A percentile compares a stretch with the other conserved stretches of the same genome.
Evolutionary conservation across 2,113 vertebrate genomes (phyloP).

Genomic region (Tragelaphus scriptus): DNA sequence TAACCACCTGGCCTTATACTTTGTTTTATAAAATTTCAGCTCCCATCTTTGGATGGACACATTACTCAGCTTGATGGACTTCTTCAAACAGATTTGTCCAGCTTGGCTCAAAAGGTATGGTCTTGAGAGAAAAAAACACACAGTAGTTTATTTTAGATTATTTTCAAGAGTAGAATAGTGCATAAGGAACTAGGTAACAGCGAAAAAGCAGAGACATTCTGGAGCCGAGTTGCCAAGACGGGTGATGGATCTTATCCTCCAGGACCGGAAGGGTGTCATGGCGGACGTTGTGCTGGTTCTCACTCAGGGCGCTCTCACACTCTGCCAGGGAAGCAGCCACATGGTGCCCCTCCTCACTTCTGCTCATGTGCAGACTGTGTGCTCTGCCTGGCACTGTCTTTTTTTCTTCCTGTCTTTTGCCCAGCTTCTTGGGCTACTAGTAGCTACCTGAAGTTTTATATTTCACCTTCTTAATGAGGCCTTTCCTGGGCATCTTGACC

Average conservation of each 20-base stretch:
- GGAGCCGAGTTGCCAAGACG: background rate
- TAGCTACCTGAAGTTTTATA: background rate
- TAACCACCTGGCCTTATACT: background rate
- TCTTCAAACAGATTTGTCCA: conserved; percentile 86
- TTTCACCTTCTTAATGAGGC: background rate
- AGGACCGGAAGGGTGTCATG: rapidly evolving
- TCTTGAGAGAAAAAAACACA: background rate
- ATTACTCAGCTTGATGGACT: conserved; percentile 84
- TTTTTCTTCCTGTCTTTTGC: background rate
- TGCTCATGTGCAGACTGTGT: rapidly evolving
- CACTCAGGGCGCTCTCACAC: rapidly evolving
- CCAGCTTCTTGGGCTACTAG: background rate
- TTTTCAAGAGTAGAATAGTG: background rate
- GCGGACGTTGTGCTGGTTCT: no score
- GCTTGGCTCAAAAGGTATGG: conserved; percentile 86
- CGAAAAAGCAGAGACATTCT: background rate
- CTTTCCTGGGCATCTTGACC: background rate
- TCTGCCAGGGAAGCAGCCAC: rapidly evolving
- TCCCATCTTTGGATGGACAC: conserved; percentile 81
- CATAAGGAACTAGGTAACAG: background rate
- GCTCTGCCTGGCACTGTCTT: background rate
- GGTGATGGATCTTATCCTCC: no score
- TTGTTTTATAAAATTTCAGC: conserved; percentile 76
- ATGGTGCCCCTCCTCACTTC: background rate
- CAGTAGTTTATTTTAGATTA: background rate